These are phyloP conservation scores for Aythya baeri DNA, from an alignment of 2,113 vertebrate genomes.

Conservation along the genomic window DNA sequence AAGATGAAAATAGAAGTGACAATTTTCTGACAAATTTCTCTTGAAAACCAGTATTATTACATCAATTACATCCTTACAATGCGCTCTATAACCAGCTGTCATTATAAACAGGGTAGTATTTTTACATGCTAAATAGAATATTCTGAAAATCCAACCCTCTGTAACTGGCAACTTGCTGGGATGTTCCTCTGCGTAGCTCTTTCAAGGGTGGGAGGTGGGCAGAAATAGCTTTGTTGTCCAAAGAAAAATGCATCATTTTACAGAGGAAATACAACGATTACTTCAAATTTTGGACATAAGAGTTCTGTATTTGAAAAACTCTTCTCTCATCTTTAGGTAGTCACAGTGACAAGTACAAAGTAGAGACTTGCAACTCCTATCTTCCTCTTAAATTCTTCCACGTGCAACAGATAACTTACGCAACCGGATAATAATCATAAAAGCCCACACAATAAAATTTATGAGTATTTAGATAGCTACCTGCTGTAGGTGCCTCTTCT, in stretches of 20 bases:
- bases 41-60: not conserved
- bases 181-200: not conserved
- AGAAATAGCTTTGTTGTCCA: not conserved
- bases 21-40: not conserved
- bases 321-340: not conserved
- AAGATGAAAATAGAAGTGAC: not conserved
- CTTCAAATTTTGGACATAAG: not conserved
- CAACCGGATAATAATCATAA: not conserved
- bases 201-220: accelerated
- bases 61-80: not conserved
- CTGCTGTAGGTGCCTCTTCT: not conserved
- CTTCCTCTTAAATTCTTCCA: not conserved
- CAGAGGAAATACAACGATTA: accelerated
- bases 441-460: not conserved
- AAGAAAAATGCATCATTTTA: not conserved
- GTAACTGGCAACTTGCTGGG: not conserved
- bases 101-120: not conserved
- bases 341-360: not conserved
- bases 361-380: not conserved
- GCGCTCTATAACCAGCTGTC: not conserved
- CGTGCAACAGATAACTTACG: not conserved
- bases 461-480: not conserved
- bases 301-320: not conserved
- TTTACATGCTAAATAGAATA: not conserved
- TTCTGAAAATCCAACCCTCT: not conserved